Evolutionary conservation across 2,113 vertebrate genomes (phyloP).

Genomic region (Benitochromis conjunctus): DNA sequence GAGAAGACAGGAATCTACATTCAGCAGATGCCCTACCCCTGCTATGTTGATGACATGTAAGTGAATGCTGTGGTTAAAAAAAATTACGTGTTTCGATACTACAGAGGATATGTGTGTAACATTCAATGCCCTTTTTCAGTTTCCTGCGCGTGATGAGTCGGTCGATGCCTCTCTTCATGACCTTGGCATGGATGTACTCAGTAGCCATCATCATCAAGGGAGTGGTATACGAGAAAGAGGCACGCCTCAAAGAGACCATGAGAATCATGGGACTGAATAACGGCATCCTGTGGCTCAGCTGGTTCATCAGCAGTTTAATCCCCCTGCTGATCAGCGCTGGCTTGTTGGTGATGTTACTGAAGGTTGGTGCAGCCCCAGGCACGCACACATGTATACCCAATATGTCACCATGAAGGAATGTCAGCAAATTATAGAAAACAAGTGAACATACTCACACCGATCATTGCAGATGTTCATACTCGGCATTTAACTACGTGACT

Average conservation of each 20-base stretch:
- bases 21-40: slow-evolving; percentile 98
- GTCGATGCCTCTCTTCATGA: slow-evolving; percentile 98
- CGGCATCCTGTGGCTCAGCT: slow-evolving; percentile 92
- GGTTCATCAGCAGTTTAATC: slow-evolving; percentile 96
- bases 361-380: slow-evolving; percentile 71
- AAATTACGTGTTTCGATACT: neutral
- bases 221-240: slow-evolving; percentile 97
- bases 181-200: slow-evolving; percentile 96
- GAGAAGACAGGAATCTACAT: slow-evolving; percentile 90
- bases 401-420: neutral
- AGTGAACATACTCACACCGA: neutral
- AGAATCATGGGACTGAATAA: slow-evolving; percentile 96
- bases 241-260: slow-evolving; percentile 96
- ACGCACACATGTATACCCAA: neutral
- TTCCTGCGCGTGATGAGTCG: slow-evolving; percentile 94
- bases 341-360: slow-evolving; percentile 87
- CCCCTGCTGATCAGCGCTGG: slow-evolving; percentile 90
- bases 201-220: slow-evolving; percentile 97
- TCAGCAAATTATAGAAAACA: neutral
- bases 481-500: neutral
- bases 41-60: slow-evolving; percentile 96
- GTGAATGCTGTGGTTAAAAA: slow-evolving; percentile 23
- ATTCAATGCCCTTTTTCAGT: slow-evolving; percentile 54
- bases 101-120: neutral
- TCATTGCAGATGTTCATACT: neutral